Evolutionary conservation across 2,888 invertebrate genomes (phyloP), one percentile per base, ranked within the genome.

Genomic region (Ornithoptera priamus): DNA sequence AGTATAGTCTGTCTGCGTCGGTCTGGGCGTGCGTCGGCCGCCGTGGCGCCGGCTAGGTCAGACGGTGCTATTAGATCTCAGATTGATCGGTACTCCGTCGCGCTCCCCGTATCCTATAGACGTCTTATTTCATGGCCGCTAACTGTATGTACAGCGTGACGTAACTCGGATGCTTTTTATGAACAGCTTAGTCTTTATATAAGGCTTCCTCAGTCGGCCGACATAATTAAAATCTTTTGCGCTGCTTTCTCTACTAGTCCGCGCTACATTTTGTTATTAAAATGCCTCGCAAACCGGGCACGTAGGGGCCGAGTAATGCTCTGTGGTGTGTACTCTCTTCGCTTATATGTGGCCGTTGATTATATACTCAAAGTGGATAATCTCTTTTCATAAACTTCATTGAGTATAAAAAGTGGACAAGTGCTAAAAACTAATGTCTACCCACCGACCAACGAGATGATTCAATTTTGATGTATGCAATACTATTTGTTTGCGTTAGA

Each of bases 31-130:
- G 82, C 84, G 88, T 80, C 84, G 84, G 82, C 83, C 84, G 83
- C 78, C 69, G 74, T 80, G 90, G 90, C 90, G 90, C 90, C 90
- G 81, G 81, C 83, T 86, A 83, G 89, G 85, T 87, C 89, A 86
- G 88, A 86, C 89, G 80, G 76, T 79, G 83, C 86, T 85, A 87
- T 89, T 88, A 86, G 80, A 83, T 83, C 83, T 83, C 84, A 86
- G 89, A 90, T 89, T 90, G 90, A 90, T 90, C 88, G 88, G 77
- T 81, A 77, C 85, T 83, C 82, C 79, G 85, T 85, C 85, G 83
- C 82, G 78, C 72, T 73, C 75, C 73, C 71, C 76, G 76, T 79
- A 83, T 82, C 84, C 80, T 78, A 80, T 82, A 84, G 77, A 78
- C 73, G 76, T 75, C 77, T 76, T 76, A 75, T 75, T 78, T 76